These are phyloP conservation scores for Morelia viridis DNA, from an alignment of 2,797 vertebrate genomes.

Conservation along the genomic window DNA sequence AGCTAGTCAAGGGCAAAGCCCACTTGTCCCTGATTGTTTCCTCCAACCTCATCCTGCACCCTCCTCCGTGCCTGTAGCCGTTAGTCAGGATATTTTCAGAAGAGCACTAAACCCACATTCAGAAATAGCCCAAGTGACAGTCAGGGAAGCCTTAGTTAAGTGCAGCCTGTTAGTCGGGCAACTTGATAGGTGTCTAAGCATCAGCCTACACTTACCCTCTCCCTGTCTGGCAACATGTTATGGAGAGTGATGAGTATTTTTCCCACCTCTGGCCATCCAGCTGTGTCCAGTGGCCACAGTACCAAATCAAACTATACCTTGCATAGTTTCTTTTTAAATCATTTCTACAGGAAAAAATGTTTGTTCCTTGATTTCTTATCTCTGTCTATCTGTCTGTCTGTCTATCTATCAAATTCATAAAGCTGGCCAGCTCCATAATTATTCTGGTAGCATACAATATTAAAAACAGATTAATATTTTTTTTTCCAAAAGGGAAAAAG, in stretches of 20 bases:
- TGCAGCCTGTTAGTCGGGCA: background rate
- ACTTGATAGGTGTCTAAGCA: background rate
- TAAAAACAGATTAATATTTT: background rate
- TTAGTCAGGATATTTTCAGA: background rate
- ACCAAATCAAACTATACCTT: background rate
- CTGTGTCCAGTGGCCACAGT: background rate
- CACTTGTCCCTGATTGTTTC: background rate
- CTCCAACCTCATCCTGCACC: background rate
- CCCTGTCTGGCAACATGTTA: background rate
- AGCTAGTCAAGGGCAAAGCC: no score
- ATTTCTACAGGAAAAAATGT: background rate
- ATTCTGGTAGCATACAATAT: background rate
- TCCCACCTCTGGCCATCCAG: background rate
- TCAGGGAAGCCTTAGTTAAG: no score
- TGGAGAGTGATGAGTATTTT: background rate
- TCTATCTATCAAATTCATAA: background rate
- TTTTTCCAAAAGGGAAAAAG: accelerated
- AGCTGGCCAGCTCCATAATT: background rate
- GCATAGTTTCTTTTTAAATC: background rate
- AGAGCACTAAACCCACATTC: background rate
- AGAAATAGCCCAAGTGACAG: background rate
- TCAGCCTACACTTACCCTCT: background rate
- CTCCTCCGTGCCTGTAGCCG: no score
- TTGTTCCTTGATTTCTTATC: background rate
- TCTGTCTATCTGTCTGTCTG: background rate